Percentiles rank a stretch among this genome's conserved stretches.
Conservation (phyloP, 2,113 vertebrate genomes). For the Megalops atlanticus region DNA sequence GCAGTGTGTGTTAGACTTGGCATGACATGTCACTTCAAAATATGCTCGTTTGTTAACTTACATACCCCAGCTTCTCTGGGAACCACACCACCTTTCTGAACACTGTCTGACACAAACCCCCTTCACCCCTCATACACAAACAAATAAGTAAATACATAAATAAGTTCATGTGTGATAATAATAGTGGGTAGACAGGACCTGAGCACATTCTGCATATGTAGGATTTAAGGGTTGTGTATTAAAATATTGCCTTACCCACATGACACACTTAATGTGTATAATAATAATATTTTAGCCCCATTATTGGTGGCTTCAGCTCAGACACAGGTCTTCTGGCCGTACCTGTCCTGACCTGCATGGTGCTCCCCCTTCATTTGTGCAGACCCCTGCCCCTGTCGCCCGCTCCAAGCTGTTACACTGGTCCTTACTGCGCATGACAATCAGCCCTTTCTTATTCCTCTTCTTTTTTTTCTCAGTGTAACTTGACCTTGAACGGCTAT, state of each 20-base stretch:
- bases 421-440: background rate
- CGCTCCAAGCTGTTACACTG: background rate
- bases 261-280: background rate
- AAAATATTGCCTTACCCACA: background rate
- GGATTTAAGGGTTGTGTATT: background rate
- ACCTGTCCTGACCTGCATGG: constrained; percentile 11
- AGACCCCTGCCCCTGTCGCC: background rate
- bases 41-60: constrained; percentile 13
- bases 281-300: no score
- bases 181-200: background rate
- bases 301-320: background rate
- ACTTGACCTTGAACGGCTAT: background rate
- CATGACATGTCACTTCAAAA: background rate
- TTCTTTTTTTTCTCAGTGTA: background rate
- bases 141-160: background rate
- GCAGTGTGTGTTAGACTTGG: background rate
- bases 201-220: background rate
- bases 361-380: background rate
- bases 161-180: background rate
- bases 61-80: background rate
- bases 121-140: no score
- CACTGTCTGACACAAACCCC: background rate
- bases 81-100: background rate
- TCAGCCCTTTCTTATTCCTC: background rate
- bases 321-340: background rate